Conservation (phyloP, 2,888 invertebrate genomes). For the Standfussiana lucernea region DNA sequence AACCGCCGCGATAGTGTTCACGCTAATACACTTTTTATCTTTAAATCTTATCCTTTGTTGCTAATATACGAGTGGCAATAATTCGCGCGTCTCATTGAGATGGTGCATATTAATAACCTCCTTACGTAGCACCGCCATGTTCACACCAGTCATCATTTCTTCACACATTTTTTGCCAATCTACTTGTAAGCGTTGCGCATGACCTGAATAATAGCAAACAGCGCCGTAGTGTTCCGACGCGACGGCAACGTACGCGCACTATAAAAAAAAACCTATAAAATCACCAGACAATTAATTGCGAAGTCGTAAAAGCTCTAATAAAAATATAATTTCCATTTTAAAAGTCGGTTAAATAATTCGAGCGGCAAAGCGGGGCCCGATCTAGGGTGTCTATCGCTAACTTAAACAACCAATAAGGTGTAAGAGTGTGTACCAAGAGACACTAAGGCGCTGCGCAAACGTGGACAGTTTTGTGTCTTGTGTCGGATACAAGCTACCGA, state of each 20-base stretch:
- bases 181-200: conserved; percentile 55
- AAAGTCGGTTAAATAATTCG: conserved; percentile 61
- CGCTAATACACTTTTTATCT: conserved; percentile 54
- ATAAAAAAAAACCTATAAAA: conserved; percentile 61
- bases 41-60: conserved; percentile 60
- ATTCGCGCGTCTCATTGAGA: conserved; percentile 45
- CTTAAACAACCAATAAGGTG: conserved; percentile 71
- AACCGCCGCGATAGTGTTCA: conserved; percentile 54
- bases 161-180: conserved; percentile 60
- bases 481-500: too few relatives aligned
- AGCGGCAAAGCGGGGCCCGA: conserved; percentile 67
- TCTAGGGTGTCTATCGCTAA: conserved; percentile 68
- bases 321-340: conserved; percentile 61
- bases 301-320: conserved; percentile 62
- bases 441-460: too few relatives aligned
- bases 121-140: conserved; percentile 41
- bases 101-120: conserved; percentile 61
- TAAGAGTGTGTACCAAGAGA: conserved; percentile 71
- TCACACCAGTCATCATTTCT: conserved; percentile 50
- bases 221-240: conserved; percentile 24
- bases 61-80: conserved; percentile 54
- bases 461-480: too few relatives aligned
- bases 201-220: conserved; percentile 56
- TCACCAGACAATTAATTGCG: conserved; percentile 62
- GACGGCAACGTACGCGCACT: conserved; percentile 41